Evolutionary conservation across 2,888 invertebrate species (phyloP), one percentile per base, ranked within the genome.

Genomic region (Gisinianus flammeolus): DNA sequence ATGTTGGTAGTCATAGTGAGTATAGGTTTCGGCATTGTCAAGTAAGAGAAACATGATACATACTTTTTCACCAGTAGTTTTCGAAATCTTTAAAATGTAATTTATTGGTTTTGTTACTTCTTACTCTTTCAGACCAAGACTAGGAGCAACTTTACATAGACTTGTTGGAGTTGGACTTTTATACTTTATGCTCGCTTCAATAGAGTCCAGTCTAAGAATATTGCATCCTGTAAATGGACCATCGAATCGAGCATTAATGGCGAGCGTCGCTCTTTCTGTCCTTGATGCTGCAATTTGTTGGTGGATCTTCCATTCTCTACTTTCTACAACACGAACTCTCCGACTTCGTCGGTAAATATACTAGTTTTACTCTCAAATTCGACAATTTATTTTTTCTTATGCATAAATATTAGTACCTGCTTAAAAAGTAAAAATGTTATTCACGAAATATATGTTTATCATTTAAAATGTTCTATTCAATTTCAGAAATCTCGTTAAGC

Each of bases 1-100:
- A 96, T 97, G 93, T 89, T 98, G 76, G 95, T 97, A 82, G 93
- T 98, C 78, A 96, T 97, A 78, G 97, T 97, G 79, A 95, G 95
- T 81, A 90, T 97, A 69, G 97, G 97, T 69, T 97, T 96, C 88
- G 97, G 97, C 69, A 96, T 97, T 85, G 96, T 97, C 82, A 97
- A 96, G 94, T 94, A 86, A 90, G 92, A n/a, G 22, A 26, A 28
- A 6, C 16, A 26, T 33, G n/a, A 16, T 19, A 79, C 3, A 67
- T 67, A 56, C 30, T 62, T 19, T 19, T 56, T 30, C 16, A 66
- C 62, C 24, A 16, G 10, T 16, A 16, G n/a, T 16, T 8, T n/a
- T 62, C 62, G 24, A 44, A 73, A 10, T 70, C 6, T 24, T 31
- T 52, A 33, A 56, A 56, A 6, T 56, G 22, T n/a, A 56, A 44